Evolutionary conservation across 2,888 invertebrate species (phyloP), one percentile per base, ranked within the genome.

Genomic region (Epicampocera succincta): DNA sequence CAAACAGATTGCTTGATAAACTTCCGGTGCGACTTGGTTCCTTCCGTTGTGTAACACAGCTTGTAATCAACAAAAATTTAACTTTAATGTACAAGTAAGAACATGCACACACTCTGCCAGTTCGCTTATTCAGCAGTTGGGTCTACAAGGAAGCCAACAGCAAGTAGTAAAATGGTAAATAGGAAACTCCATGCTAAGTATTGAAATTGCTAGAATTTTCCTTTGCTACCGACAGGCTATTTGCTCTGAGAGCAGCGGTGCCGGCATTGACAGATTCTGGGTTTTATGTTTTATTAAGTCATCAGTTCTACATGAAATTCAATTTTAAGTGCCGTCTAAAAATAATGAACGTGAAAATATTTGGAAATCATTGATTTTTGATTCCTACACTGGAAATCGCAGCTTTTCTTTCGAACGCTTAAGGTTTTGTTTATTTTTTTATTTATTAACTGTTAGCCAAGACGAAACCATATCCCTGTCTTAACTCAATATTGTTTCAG

Each of bases 1-100:
- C 69, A 79, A 73, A 81, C 82, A 82, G 82, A 82, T 82, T 82
- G 82, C 71, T 61, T 79, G 74, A 82, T 74, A 82, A 82, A 82
- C 82, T 82, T 82, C 82, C 82, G 82, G 78, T 78, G 82, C 78
- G 78, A 78, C 71, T 75, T 66, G 58, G 82, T 78, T 82, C 82
- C 82, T 82, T 82, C 82, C 82, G 78, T 33, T 76, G 52, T 54
- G 65, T 66, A 66, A 75, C 69, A 82, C 78, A 82, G 82, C 78
- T 78, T 71, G 78, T 71, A 75, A 80, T 75, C 75, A 69, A 65
- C 69, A 69, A 63, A 73, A 73, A 46, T 52, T 48, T 61, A 15
- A 68, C 50, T 68, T 44, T 52, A 58, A 74, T 65, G 68, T 48
- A 69, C 50, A 75, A 75, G 63, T n/a, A n/a, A n/a, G n/a, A n/a